These are phyloP conservation scores for Vulpes vulpes DNA, from an alignment of 2,113 vertebrate species.

Conservation along the genomic window DNA sequence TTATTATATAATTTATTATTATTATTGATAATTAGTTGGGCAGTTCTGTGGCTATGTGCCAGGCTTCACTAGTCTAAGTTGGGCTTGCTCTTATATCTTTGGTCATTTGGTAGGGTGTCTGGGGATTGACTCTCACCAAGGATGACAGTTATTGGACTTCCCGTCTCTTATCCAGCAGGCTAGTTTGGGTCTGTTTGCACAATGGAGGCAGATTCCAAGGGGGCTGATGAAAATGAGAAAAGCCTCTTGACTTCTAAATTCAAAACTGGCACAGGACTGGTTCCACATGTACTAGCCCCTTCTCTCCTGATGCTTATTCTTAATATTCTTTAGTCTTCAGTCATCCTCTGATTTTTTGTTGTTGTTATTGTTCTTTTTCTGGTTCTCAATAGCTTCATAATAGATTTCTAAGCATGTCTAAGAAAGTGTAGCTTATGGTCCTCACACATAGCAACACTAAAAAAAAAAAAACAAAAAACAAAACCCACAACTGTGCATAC, in stretches of 20 bases:
- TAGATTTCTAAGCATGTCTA: neutral
- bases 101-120: neutral
- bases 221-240: neutral
- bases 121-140: neutral
- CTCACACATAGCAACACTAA: neutral
- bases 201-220: neutral
- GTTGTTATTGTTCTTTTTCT: neutral
- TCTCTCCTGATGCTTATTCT: neutral
- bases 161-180: neutral
- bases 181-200: neutral
- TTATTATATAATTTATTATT: no score
- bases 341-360: neutral
- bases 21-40: neutral
- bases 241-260: neutral
- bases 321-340: neutral
- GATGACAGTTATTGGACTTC: neutral
- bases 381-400: neutral
- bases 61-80: neutral
- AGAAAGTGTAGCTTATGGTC: neutral
- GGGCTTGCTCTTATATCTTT: neutral
- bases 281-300: neutral
- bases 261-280: neutral
- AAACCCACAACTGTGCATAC: neutral
- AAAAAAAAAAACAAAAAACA: neutral
- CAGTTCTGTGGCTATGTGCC: neutral